Evolutionary conservation across 37 sponge, comb jelly and placozoan genomes (phyloP).

Genomic region (Corticium candelabrum): DNA sequence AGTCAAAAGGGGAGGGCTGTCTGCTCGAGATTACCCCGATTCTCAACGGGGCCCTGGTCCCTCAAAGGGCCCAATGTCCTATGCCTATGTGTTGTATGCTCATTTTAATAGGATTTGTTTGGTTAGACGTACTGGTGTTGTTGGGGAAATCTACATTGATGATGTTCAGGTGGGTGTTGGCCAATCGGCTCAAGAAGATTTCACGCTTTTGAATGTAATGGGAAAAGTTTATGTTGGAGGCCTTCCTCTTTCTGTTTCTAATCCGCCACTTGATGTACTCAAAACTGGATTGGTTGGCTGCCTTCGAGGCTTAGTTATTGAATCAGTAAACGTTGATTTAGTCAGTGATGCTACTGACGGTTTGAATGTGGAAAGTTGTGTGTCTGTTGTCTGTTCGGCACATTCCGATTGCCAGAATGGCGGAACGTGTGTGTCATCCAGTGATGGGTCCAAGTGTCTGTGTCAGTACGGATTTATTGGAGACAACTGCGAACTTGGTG

Average conservation of each 20-base stretch:
- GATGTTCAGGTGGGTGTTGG: neutral
- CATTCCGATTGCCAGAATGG: neutral
- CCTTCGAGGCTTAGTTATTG: neutral
- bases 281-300: neutral
- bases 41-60: too few species aligned
- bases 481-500: slow-evolving; percentile 11
- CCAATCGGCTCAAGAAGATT: neutral
- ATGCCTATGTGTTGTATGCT: too few species aligned
- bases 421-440: neutral
- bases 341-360: neutral
- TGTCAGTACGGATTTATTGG: slow-evolving; percentile 36
- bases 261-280: neutral
- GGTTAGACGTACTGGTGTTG: too few species aligned
- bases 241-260: neutral
- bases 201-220: neutral
- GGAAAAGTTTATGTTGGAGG: neutral
- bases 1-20: too few species aligned
- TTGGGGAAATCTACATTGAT: too few species aligned
- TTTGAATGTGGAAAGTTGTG: neutral
- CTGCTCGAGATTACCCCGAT: too few species aligned
- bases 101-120: too few species aligned
- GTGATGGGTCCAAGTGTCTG: slow-evolving; percentile 30
- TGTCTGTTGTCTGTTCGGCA: neutral
- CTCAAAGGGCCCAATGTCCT: too few species aligned
- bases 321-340: neutral